Base-by-base conservation (phyloP, 2,797 vertebrate species). In the Columba guinea region DNA sequence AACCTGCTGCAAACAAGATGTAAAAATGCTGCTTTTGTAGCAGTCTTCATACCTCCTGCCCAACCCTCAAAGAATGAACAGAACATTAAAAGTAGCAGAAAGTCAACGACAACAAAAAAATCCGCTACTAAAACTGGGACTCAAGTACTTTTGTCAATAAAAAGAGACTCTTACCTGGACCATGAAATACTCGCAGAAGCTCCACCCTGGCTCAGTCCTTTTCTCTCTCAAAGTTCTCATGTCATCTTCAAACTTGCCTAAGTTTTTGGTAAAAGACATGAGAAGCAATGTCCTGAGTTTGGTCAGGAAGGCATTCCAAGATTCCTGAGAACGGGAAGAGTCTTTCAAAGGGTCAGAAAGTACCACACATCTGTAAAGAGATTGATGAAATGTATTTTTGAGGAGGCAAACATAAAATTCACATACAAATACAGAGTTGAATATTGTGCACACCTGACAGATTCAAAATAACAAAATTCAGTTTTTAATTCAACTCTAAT, bases 121-220 rank as follows among this genome's bases (percentile, higher is more conserved):
- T 32, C 15, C 26, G n/a, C 48, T 67, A 76, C 46, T 71, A 68
- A 32, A 91, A 81, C 18, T 5, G 76, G 28, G 11, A 65, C 46
- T 56, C 37, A 8, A 87, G 13, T 14, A 44, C 11, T 75, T 70
- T 46, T 48, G 62, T 59, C 44, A 84, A 0, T 24, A 74, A 32
- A 58, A 48, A 63, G 7, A 65, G 19, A 41, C 16, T 80, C 46
- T 58, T 87, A 99, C 99, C 99, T 99, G 99, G 70, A 99, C 99
- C 99, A 99, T 99, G 98, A 99, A 99, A 97, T 99, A 99, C 91
- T 99, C 99, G 65, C 99, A 99, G 97, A 99, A 99, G 97, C 99
- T 99, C 99, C 99, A 99, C 91, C 99, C 99, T 2, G 99, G 99
- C 97, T 99, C 99, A 0, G 99, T 99, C 95, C 99, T 99, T 95